Conservation (phyloP, 2,888 invertebrate species). For the Polietes domitor region DNA sequence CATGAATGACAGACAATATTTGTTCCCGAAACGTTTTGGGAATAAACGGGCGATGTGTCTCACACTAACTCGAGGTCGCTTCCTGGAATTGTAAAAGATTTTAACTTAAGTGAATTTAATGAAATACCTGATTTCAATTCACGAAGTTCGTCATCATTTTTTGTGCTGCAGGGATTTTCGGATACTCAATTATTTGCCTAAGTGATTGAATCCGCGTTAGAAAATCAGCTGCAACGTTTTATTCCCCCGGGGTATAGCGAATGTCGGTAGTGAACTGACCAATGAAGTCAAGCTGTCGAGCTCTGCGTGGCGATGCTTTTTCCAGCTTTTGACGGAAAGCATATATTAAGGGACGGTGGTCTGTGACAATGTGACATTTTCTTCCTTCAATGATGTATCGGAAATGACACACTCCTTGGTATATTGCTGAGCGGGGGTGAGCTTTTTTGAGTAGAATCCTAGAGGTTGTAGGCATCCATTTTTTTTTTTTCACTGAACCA, state of each 20-base stretch:
- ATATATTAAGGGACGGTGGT: constrained; percentile 1
- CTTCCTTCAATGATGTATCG: too few species aligned
- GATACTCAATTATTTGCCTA: constrained; percentile 32
- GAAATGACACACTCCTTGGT: constrained; percentile 2
- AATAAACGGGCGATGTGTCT: neutral
- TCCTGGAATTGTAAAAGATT: too few species aligned
- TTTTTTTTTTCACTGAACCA: too few species aligned
- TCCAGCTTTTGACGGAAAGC: constrained; percentile 17
- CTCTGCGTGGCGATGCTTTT: too few species aligned
- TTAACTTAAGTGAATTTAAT: neutral
- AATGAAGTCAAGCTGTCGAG: constrained; percentile 35
- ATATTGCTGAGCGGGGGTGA: constrained; percentile 16
- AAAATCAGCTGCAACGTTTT: neutral
- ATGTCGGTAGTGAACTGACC: constrained; percentile 69
- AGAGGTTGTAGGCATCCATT: constrained; percentile 68
- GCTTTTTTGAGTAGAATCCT: constrained; percentile 70
- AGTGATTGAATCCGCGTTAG: constrained; percentile 24
- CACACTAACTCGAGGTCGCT: neutral
- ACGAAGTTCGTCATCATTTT: too few species aligned
- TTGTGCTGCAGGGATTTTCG: constrained; percentile 15
- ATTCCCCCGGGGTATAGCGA: constrained; percentile 59
- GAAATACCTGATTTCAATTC: neutral
- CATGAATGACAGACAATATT: constrained; percentile 11
- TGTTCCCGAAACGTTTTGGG: neutral
- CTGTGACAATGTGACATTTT: neutral